Conservation (phyloP, 2,888 invertebrate genomes). For the Candidula unifasciata region DNA sequence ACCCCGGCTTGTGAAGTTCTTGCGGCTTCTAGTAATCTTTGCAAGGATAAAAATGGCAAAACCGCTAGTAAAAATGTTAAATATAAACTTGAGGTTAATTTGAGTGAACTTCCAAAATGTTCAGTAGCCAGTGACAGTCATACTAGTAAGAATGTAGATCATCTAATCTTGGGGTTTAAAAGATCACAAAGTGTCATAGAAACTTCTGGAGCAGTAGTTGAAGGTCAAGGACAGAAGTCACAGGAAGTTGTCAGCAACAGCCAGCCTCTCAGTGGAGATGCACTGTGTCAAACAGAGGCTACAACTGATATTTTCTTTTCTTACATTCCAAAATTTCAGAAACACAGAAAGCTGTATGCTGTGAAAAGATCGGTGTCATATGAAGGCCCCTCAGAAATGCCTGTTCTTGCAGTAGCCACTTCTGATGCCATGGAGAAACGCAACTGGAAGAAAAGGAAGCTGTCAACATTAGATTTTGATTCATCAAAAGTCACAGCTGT, state of each 20-base stretch:
- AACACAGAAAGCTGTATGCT: slow-evolving; percentile 27
- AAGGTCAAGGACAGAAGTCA: not conserved
- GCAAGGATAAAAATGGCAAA: slow-evolving; percentile 5
- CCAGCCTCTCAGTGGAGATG: not conserved
- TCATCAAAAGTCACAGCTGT: not conserved
- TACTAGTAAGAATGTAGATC: not conserved
- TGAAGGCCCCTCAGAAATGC: not conserved
- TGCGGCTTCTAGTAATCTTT: not conserved
- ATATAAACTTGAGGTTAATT: not conserved
- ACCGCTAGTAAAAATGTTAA: not conserved
- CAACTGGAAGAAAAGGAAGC: slow-evolving; percentile 52
- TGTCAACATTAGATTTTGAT: slow-evolving; percentile 40
- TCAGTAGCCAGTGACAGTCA: not conserved
- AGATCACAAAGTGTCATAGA: slow-evolving; percentile 42
- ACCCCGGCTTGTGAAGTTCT: not conserved
- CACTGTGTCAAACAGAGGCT: not conserved
- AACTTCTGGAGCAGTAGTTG: not conserved
- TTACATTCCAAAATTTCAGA: slow-evolving; percentile 49
- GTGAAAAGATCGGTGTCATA: slow-evolving; percentile 44
- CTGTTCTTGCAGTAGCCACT: not conserved
- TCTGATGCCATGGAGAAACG: slow-evolving; percentile 48
- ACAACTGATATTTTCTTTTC: slow-evolving; percentile 19
- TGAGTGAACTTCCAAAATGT: not conserved
- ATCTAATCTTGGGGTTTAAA: not conserved
- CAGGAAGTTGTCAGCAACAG: not conserved